phyloP scores from a whole-genome alignment of 1,140 invertebrate genomes.

The Procambarus clarkii region DNA sequence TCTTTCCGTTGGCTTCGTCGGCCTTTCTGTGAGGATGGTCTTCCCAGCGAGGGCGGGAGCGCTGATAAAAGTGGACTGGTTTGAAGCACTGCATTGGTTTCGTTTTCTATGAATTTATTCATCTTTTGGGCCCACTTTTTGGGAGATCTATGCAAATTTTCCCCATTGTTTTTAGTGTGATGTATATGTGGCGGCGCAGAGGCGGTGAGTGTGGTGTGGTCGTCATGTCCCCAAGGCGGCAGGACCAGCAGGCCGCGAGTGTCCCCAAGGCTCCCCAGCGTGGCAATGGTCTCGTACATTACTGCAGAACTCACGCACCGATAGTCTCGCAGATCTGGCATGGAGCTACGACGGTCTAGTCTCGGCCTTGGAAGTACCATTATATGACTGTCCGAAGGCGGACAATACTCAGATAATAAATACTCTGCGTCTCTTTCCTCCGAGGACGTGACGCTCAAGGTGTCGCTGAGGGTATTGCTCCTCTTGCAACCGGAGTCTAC shows the following conservation, averaged over 20 bases:
- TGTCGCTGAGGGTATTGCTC: constrained; percentile 49
- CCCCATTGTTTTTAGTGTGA: neutral
- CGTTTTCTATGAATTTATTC: constrained; percentile 52
- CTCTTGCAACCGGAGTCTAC: constrained; percentile 23
- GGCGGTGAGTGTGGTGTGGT: neutral
- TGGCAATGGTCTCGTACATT: constrained; percentile 67
- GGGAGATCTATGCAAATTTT: neutral
- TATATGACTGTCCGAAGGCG: constrained; percentile 51
- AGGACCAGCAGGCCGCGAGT: constrained; percentile 59
- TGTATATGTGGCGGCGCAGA: neutral
- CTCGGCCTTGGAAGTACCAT: constrained; percentile 58
- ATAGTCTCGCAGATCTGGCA: constrained; percentile 69
- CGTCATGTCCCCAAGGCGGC: constrained; percentile 18
- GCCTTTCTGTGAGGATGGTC: neutral
- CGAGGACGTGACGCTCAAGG: constrained; percentile 33
- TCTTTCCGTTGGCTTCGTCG: constrained; percentile 57
- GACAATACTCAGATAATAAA: constrained; percentile 13
- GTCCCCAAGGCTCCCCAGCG: constrained; percentile 54
- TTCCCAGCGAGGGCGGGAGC: neutral
- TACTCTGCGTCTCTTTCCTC: neutral
- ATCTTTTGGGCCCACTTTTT: constrained; percentile 62
- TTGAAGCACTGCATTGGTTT: constrained; percentile 63
- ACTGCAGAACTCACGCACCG: constrained; percentile 65
- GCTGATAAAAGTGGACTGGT: constrained; percentile 49
- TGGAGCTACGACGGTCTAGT: constrained; percentile 67